Percentiles rank a stretch among this genome's conserved stretches.
Evolutionary conservation across 2,113 vertebrate genomes (phyloP).

Genomic region (Natator depressus): DNA sequence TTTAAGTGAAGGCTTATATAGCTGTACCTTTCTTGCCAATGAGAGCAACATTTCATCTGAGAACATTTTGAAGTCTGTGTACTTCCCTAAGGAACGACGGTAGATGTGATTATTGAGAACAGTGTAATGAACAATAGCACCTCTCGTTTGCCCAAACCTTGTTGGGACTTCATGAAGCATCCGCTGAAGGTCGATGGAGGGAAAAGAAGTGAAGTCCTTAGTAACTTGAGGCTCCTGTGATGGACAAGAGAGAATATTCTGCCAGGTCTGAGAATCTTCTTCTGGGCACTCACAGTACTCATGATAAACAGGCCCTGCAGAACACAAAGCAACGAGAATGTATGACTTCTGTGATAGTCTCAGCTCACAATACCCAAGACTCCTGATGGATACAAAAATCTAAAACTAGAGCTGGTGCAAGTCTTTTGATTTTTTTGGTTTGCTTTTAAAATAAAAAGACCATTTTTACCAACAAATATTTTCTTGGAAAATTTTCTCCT

Average conservation of each 20-base stretch:
- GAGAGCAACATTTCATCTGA: constrained; percentile 94
- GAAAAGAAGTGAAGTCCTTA: constrained; percentile 87
- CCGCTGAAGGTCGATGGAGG: constrained; percentile 84
- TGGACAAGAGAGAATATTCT: constrained; percentile 83
- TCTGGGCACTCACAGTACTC: constrained; percentile 92
- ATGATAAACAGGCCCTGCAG: constrained; percentile 88
- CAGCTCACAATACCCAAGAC: not conserved
- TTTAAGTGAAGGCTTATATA: not conserved
- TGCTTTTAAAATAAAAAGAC: not conserved
- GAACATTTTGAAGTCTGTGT: constrained; percentile 98
- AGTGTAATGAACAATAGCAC: constrained; percentile 91
- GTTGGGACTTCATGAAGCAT: constrained; percentile 87
- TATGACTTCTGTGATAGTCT: not conserved
- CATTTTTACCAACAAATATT: not conserved
- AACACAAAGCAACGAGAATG: not conserved
- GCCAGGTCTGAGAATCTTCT: constrained; percentile 80
- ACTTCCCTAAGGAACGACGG: constrained; percentile 89
- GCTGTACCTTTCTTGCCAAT: constrained; percentile 88
- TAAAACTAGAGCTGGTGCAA: not conserved
- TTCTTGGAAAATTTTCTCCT: not conserved
- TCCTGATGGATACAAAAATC: not conserved
- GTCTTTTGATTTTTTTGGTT: not conserved
- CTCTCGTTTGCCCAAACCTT: constrained; percentile 83
- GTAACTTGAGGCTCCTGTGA: constrained; percentile 83
- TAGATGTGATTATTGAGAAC: constrained; percentile 86